Percentiles rank a stretch among this genome's conserved stretches.
Conservation (phyloP, 2,797 vertebrate genomes). For the Knipowitschia caucasica region DNA sequence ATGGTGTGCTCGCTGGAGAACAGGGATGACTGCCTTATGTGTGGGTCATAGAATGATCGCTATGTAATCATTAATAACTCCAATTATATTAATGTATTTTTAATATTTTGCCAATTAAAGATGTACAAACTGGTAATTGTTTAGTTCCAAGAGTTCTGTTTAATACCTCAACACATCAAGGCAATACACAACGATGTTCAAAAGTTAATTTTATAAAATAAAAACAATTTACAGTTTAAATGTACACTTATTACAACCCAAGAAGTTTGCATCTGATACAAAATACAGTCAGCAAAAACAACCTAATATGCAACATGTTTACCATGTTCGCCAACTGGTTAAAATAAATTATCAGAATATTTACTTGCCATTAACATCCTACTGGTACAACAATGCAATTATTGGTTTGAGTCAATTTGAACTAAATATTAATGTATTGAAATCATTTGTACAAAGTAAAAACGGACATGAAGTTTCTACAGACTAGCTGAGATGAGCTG, state of each 20-base stretch:
- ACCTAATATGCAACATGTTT: slow-evolving; percentile 61
- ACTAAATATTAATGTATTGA: slow-evolving; percentile 63
- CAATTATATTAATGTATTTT: not conserved
- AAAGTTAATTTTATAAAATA: slow-evolving; percentile 81
- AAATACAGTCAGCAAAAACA: slow-evolving; percentile 48
- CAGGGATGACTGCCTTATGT: slow-evolving; percentile 92
- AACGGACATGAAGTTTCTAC: no score
- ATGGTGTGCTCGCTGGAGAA: slow-evolving; percentile 98
- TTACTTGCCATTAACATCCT: slow-evolving; percentile 67
- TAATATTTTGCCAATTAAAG: no score
- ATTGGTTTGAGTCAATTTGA: slow-evolving; percentile 63
- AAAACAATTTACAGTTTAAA: slow-evolving; percentile 86
- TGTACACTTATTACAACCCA: slow-evolving; percentile 81
- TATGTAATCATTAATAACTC: no score
- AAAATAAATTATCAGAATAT: slow-evolving; percentile 84
- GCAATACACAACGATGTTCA: slow-evolving; percentile 1
- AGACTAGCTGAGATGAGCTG: slow-evolving; percentile 2
- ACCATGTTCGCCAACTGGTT: slow-evolving; percentile 65
- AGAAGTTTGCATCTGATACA: slow-evolving; percentile 47
- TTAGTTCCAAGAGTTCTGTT: no score
- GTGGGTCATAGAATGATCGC: slow-evolving; percentile 91
- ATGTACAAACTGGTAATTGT: no score
- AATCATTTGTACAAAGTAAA: slow-evolving; percentile 55
- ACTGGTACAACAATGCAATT: slow-evolving; percentile 59
- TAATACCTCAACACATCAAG: no score